Evolutionary conservation across 2,888 invertebrate species (phyloP), one percentile per base, ranked within the genome.

Genomic region (Cyrtodaria siliqua): DNA sequence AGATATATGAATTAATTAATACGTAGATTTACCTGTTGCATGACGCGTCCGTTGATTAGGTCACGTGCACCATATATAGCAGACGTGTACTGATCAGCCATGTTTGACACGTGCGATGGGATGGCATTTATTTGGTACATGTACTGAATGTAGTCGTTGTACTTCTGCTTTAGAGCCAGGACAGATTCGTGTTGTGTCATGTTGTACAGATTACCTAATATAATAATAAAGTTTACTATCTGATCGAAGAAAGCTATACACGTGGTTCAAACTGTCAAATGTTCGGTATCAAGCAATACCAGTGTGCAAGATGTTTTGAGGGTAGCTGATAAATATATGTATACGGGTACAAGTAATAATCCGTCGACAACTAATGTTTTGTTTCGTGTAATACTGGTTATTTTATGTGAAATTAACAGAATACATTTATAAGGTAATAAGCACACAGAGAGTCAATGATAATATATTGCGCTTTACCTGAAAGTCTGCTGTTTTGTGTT

Each of bases 41-140:
- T 16, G 6, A 83, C 64, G 16, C 60, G 50, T 12, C 57, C 40
- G 55, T 71, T 79, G 20, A 83, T 61, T 6, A 52, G 38, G 47
- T 77, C 79, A 27, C 69, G 59, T 20, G 69, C 64, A 26, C 71
- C 71, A 69, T 79, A 79, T 23, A 79, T 71, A 14, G 74, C 63
- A n/a, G 77, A 74, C n/a, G 72, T 79, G 57, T 79, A 83, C 33
- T 61, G 47, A 52, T 77, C 56, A 20, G 79, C 74, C 42, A 75
- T 67, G 18, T 63, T 69, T n/a, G 60, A 42, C 2, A 33, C 12
- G 33, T 33, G 33, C 12, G 61, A 16, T n/a, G 29, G 44, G 23
- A 26, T 33, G 33, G 38, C 20, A 38, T 57, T 40, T 1, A 64
- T 52, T 44, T 73, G 27, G 24, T 40, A 29, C 23, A 73, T 73